Percentiles rank a stretch among this genome's conserved stretches.
Evolutionary conservation across 2,888 invertebrate species (phyloP).

Genomic region (Zele albiditarsus): DNA sequence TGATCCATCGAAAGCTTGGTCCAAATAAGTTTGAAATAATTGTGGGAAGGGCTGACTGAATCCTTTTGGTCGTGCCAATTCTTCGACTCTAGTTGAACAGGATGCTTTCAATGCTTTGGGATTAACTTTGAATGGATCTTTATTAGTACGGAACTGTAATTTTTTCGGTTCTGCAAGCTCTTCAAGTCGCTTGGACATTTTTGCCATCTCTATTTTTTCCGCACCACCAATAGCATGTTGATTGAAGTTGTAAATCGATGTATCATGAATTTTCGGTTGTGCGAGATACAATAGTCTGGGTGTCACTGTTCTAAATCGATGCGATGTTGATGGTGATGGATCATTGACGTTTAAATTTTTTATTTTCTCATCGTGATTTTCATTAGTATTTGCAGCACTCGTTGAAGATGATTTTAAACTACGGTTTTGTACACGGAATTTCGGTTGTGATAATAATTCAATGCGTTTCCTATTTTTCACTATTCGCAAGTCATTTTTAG

Average conservation of each 20-base stretch:
- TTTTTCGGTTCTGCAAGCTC: slow-evolving; percentile 7
- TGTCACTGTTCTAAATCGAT: slow-evolving; percentile 13
- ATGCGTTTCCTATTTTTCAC: neutral
- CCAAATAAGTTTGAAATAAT: neutral
- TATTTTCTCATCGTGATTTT: neutral
- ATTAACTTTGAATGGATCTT: slow-evolving; percentile 18
- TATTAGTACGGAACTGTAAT: neutral
- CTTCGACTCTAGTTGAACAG: slow-evolving; percentile 8
- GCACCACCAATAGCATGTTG: neutral
- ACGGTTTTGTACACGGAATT: neutral
- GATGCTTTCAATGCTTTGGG: slow-evolving; percentile 10
- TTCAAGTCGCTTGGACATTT: neutral
- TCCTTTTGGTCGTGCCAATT: slow-evolving; percentile 19
- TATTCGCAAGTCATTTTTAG: neutral
- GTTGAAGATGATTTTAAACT: neutral
- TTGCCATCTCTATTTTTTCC: neutral
- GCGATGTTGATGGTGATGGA: neutral
- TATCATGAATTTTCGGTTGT: neutral
- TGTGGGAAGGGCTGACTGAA: neutral
- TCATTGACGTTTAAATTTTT: neutral
- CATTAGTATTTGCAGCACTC: neutral
- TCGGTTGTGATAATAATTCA: slow-evolving; percentile 1
- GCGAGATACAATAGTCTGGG: neutral
- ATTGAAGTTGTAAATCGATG: neutral
- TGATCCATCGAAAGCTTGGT: neutral